Percentiles rank a stretch among this genome's conserved stretches.
phyloP scores from a whole-genome alignment of 2,797 vertebrate species.

The Clangula hyemalis region DNA sequence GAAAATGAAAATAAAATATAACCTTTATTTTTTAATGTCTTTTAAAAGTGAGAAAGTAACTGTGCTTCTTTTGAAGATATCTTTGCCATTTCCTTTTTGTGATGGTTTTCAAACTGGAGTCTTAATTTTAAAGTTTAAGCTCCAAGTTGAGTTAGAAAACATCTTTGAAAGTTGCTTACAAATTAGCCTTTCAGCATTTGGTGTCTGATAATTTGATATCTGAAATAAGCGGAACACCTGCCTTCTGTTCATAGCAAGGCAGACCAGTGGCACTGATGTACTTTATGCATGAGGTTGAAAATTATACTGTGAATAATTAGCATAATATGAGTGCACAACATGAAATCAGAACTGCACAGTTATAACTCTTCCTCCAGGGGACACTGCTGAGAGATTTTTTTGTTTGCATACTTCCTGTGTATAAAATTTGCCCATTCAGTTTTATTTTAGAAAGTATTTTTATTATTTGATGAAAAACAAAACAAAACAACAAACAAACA shows the following conservation, averaged over 20 bases:
- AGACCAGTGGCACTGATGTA: background rate
- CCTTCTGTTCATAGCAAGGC: background rate
- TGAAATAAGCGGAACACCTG: background rate
- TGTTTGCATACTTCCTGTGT: background rate
- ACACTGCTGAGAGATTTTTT: background rate
- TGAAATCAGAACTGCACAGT: background rate
- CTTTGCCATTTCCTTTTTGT: background rate
- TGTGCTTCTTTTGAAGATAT: background rate
- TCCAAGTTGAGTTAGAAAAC: background rate
- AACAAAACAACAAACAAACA: background rate
- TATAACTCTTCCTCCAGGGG: background rate
- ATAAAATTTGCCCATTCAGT: background rate
- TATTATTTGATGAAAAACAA: background rate
- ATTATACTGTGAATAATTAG: background rate
- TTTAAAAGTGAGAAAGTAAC: background rate
- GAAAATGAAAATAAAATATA: background rate
- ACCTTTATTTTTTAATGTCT: background rate
- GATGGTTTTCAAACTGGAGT: background rate
- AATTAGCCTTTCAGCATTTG: background rate
- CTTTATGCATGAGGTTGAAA: background rate
- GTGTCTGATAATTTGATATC: background rate
- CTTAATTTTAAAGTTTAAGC: background rate
- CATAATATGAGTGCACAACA: background rate
- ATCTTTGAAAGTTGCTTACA: background rate
- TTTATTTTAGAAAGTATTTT: background rate